Base-by-base conservation (phyloP, 2,888 invertebrate species). In the Metallyticus violacea region DNA sequence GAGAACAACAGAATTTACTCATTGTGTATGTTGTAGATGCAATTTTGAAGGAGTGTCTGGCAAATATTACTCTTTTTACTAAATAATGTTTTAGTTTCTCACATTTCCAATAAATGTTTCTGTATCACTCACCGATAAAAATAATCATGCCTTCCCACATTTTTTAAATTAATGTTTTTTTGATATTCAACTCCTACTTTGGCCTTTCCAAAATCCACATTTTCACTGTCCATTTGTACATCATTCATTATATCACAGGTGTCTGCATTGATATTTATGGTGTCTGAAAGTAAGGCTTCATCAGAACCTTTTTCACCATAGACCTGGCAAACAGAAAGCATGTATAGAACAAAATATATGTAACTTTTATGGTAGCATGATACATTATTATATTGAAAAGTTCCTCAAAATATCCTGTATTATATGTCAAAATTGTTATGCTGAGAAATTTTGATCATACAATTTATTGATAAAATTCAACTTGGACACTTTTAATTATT, bases 201-300 rank as follows among this genome's bases (percentile, higher is more conserved):
- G 1, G 94, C 92, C 85, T 93, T 93, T 84, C 94, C 94, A 87
- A 94, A 93, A 89, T 94, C 92, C 25, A 95, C 91, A 87, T 90
- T 92, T 81, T 90, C 92, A 88, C 92, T 92, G 62, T 88, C 88
- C 0, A 92, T 91, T 89, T 92, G 92, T 86, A 93, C 92, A 89
- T 94, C 93, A 7, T 95, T 91, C 89, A 92, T 91, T 5, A 95
- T 93, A 89, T 94, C 94, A 85, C 94, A 94, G 84, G 94, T 93
- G 91, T 95, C 95, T 0, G 94, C 95, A 0, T 92, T 92, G 25
- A 94, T 88, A 79, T 88, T 89, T 29, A 94, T 89, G 4, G 89
- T 90, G 25, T 94, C 93, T 5, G 91, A 90, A 6, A 93, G 88
- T 91, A 94, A 91, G 0, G 93, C 92, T 88, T 88, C 87, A 7